Evolutionary conservation across 2,888 invertebrate genomes (phyloP), one percentile per base, ranked within the genome.

Genomic region (Merodon equestris): DNA sequence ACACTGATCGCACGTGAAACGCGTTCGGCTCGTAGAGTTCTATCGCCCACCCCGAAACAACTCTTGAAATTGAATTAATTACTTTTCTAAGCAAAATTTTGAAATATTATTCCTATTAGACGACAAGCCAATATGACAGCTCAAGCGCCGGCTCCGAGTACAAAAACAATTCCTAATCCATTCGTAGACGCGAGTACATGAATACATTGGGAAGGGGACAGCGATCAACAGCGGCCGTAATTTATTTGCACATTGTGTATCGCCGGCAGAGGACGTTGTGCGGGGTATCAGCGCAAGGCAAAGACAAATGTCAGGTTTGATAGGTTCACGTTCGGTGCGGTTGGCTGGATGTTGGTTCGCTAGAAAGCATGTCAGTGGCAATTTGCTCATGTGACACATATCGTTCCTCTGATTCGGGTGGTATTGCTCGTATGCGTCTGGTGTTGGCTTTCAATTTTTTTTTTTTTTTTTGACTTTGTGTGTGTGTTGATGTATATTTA

Each of bases 331-430:
- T 64, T 79, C 40, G 56, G 45, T 79, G 58, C 61, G 74, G 68
- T 74, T 79, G 79, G 56, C 50, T 79, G 74, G 56, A 64, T 64
- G 68, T 79, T 54, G 44, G 47, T 54, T 68, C 42, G 74, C 54
- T 60, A 76, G 63, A 74, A 74, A 79, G 54, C 68, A 74, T 79
- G 79, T 74, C 74, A 74, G 17, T 70, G 60, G 60, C 64, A 79
- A 79, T 79, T 79, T 79, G 79, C 74, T 79, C 19, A 74, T 64
- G 50, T 79, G 79, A 57, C 76, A 66, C 45, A 61, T 45, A 44
- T 77, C n/a, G n/a, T n/a, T n/a, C n/a, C n/a, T n/a, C n/a, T n/a
- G 53, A 53, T 48, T 58, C 17, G 18, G n/a, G 14, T 48, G 64
- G 36, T 45, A 58, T 34, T 54, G 18, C 18, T 13, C 13, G 34